Evolutionary conservation across 37 sponge, comb jelly and placozoan genomes (phyloP).

Genomic region (Trichoplax adhaerens): DNA sequence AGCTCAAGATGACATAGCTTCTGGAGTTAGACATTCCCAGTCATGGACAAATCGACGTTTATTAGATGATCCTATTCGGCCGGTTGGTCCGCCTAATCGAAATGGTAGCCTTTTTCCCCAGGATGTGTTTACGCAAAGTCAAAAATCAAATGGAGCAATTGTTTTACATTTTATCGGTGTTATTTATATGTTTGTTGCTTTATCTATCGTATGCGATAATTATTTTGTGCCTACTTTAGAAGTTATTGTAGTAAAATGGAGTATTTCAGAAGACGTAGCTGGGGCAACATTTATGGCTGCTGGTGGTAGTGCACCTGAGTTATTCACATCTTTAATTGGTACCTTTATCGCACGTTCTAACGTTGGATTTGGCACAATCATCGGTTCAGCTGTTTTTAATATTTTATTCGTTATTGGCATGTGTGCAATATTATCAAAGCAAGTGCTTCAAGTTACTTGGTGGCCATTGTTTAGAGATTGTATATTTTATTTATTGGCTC

Average conservation of each 20-base stretch:
- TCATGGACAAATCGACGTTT: no score
- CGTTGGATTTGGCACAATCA: slow-evolving; percentile 29
- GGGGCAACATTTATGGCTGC: slow-evolving; percentile 37
- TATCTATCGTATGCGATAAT: slow-evolving; percentile 23
- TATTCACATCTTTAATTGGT: slow-evolving; percentile 28
- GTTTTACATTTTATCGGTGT: no score
- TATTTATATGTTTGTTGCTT: slow-evolving; percentile 15
- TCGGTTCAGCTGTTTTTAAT: slow-evolving; percentile 28
- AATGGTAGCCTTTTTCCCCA: no score
- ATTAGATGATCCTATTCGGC: no score
- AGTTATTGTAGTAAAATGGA: slow-evolving; percentile 10
- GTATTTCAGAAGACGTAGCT: slow-evolving; percentile 25
- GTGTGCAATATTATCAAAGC: slow-evolving; percentile 25
- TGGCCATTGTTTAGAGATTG: slow-evolving; percentile 29
- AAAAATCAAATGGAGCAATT: no score
- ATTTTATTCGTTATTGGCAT: slow-evolving; percentile 32
- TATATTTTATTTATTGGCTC: slow-evolving; percentile 11
- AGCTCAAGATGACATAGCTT: no score
- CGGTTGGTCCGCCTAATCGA: no score
- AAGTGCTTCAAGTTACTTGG: slow-evolving; percentile 18
- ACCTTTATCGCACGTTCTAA: slow-evolving; percentile 19
- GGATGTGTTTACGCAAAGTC: no score
- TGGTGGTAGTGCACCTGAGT: slow-evolving; percentile 30
- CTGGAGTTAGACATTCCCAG: no score
- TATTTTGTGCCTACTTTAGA: slow-evolving; percentile 27